These are phyloP conservation scores for Potamarius usumacintae DNA, from an alignment of 2,113 vertebrate species.

Conservation along the genomic window DNA sequence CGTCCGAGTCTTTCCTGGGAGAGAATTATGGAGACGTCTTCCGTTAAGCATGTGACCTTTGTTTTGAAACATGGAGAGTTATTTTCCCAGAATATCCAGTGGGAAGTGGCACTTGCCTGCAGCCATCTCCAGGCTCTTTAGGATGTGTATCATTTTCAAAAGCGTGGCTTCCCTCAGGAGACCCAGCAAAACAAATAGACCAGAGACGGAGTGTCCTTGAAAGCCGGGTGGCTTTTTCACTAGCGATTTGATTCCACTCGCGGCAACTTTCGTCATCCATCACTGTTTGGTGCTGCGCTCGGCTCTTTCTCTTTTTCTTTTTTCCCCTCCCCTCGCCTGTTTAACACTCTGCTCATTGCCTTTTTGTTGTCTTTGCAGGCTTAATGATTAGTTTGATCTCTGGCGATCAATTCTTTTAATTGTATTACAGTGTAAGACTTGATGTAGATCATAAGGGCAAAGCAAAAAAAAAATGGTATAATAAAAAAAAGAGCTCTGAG, in stretches of 20 bases:
- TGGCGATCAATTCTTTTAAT: conserved; percentile 41
- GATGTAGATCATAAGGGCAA: conserved; percentile 38
- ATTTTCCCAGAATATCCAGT: conserved; percentile 66
- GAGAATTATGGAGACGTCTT: conserved; percentile 59
- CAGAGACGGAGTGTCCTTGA: conserved; percentile 70
- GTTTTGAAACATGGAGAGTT: conserved; percentile 66
- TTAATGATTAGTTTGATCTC: conserved; percentile 14
- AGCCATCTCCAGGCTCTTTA: conserved; percentile 67
- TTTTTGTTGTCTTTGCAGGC: background rate
- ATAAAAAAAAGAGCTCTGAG: conserved; percentile 42
- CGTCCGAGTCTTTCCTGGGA: conserved; percentile 37
- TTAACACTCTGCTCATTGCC: background rate
- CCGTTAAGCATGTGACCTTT: conserved; percentile 60
- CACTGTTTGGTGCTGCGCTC: conserved; percentile 10
- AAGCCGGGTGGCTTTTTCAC: conserved; percentile 61
- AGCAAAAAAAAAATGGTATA: background rate
- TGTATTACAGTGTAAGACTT: conserved; percentile 23
- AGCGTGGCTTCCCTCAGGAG: conserved; percentile 63
- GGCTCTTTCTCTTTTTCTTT: background rate
- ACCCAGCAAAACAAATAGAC: conserved; percentile 67
- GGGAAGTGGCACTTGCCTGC: conserved; percentile 72
- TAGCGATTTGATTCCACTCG: conserved; percentile 50
- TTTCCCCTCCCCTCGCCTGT: background rate
- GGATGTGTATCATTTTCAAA: conserved; percentile 66
- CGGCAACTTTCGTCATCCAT: conserved; percentile 39